A percentile compares a stretch with the other conserved stretches of the same genome.
These are phyloP conservation scores for Apogon hyalosoma DNA, from an alignment of 2,797 vertebrate species.

Conservation along the genomic window DNA sequence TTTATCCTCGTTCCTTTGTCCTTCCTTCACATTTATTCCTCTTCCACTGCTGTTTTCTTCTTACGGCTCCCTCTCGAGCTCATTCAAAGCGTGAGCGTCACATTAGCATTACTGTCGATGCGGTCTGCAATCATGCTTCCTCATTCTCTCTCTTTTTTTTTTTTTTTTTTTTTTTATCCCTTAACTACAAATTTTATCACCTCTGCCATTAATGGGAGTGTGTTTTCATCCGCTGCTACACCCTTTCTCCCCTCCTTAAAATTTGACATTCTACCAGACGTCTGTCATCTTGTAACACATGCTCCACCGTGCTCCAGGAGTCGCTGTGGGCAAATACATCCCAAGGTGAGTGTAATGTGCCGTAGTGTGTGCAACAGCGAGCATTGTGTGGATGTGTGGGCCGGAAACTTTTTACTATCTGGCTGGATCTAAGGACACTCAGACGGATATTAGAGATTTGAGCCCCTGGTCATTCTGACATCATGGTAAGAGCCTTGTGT, in stretches of 20 bases:
- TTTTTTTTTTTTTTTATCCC: constrained; percentile 17
- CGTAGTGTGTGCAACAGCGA: not conserved
- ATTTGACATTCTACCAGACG: constrained; percentile 64
- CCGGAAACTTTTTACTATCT: constrained; percentile 46
- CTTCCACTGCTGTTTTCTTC: constrained; percentile 18
- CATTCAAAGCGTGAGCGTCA: constrained; percentile 49
- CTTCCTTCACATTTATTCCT: constrained; percentile 31
- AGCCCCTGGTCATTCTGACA: constrained; percentile 62
- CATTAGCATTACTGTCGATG: constrained; percentile 43
- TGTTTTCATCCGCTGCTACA: constrained; percentile 39
- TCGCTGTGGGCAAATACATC: constrained; percentile 75
- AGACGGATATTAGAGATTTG: constrained; percentile 65
- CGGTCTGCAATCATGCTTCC: constrained; percentile 46
- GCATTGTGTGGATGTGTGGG: constrained; percentile 26
- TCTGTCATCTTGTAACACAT: constrained; percentile 71
- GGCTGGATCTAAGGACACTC: constrained; percentile 49
- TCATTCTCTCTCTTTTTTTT: too few species aligned
- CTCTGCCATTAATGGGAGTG: constrained; percentile 32
- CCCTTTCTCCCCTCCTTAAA: constrained; percentile 40
- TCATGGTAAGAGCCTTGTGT: constrained; percentile 50
- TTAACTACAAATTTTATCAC: constrained; percentile 15
- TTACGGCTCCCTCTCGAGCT: constrained; percentile 26
- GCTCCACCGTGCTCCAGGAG: constrained; percentile 71
- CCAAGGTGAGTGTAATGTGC: constrained; percentile 62
- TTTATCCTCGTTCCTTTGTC: constrained; percentile 11